Evolutionary conservation across 2,888 invertebrate species (phyloP), one percentile per base, ranked within the genome.

Genomic region (Aproaerema taeniolella): DNA sequence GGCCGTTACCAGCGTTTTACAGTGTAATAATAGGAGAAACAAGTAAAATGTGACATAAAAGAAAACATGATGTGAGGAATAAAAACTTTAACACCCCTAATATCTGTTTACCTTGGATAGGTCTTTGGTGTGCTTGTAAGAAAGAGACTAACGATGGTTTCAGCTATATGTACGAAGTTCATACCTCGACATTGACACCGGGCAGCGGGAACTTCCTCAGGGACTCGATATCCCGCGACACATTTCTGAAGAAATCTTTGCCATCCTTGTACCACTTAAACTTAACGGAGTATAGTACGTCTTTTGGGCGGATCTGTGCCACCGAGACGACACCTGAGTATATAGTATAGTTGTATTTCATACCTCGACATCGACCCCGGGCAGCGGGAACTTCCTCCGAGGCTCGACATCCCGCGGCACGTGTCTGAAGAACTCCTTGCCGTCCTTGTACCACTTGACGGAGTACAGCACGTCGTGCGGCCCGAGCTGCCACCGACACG

Each of bases 201-300:
- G 93, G 93, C 53, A 94, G 82, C 38, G 89, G 88, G 71, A 95
- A 95, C 59, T 92, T 91, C 75, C 94, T 92, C 28, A 92, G 91
- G 1, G 94, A 93, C 43, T 95, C 95, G 64, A 89, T 89, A 73
- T 95, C 95, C 38, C 92, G 88, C 13, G 95, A 95, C 52, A 95
- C 93, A 77, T 92, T 95, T 47, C 95, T 89, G 87, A 94, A 95
- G 87, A 95, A 95, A 81, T 95, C 95, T 73, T 93, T 91, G 51
- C 95, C 95, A 68, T 95, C 95, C 71, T 95, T 95, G 87, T 95
- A 95, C 95, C 95, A 96, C 83, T 95, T n/a, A n/a, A n/a, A n/a
- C n/a, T n/a, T 95, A 60, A 95, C 95, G 20, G 95, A 95, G 78
- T 95, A 96, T 32, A 95, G 88, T 35, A 91, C 90, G 72, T 95